These are phyloP conservation scores for Papilio elwesi DNA, from an alignment of 2,888 invertebrate species.

Conservation along the genomic window DNA sequence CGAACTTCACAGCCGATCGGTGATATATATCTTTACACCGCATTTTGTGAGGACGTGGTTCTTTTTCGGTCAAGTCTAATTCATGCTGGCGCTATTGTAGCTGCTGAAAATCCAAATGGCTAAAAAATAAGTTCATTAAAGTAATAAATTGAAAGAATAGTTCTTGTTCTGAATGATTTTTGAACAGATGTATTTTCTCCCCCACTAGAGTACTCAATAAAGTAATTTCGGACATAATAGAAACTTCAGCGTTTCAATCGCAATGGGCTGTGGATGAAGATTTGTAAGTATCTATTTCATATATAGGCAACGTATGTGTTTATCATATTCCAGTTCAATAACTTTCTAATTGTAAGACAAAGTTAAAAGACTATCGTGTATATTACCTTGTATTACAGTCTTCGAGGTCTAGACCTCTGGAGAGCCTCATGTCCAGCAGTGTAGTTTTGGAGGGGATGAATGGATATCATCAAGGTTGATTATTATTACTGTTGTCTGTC, in stretches of 20 bases:
- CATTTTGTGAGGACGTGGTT: too few relatives aligned
- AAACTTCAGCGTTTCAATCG: conserved; percentile 7
- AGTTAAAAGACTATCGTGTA: not conserved
- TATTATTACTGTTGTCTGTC: too few relatives aligned
- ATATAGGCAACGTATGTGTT: not conserved
- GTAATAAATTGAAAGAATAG: too few relatives aligned
- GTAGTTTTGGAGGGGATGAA: not conserved
- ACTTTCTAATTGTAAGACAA: not conserved
- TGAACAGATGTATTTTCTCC: conserved; percentile 4
- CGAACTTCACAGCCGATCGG: too few relatives aligned
- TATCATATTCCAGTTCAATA: not conserved
- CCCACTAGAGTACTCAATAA: conserved; percentile 6
- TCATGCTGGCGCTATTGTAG: too few relatives aligned
- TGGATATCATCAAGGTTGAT: too few relatives aligned
- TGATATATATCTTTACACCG: too few relatives aligned
- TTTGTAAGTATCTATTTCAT: conserved; percentile 1
- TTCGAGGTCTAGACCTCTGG: not conserved
- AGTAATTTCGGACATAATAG: conserved; percentile 17
- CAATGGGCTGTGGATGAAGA: conserved; percentile 11
- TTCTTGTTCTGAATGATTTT: not conserved
- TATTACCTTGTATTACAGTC: not conserved
- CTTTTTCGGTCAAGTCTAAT: too few relatives aligned
- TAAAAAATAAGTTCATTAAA: too few relatives aligned
- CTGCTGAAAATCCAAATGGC: too few relatives aligned
- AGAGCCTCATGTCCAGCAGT: not conserved